phyloP scores from a whole-genome alignment of 2,113 vertebrate species.

The Gnathonemus echidnorhynchus region DNA sequence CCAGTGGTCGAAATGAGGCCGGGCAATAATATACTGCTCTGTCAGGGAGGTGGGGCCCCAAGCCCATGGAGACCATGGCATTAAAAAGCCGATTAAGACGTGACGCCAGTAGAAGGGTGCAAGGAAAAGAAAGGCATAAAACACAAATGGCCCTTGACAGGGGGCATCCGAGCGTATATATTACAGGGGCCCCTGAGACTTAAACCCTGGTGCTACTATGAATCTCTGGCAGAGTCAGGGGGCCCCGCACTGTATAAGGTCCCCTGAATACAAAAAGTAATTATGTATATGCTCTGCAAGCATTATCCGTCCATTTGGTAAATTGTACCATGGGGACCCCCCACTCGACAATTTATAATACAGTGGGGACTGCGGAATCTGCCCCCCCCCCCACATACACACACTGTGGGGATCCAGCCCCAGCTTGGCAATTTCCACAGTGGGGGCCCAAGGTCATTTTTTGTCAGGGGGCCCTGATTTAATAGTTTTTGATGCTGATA shows the following conservation, averaged over 20 bases:
- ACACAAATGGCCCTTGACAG: neutral
- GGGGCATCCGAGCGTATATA: neutral
- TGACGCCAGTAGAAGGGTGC: neutral
- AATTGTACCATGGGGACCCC: neutral
- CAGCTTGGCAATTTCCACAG: neutral
- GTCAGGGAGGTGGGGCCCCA: neutral
- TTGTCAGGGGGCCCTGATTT: neutral
- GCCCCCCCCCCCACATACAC: too few species aligned
- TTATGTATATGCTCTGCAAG: neutral
- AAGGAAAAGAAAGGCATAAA: neutral
- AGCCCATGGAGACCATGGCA: neutral
- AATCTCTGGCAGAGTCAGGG: neutral
- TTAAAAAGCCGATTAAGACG: neutral
- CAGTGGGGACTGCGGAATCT: neutral
- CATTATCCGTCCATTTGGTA: neutral
- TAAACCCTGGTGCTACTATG: neutral
- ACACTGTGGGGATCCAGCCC: neutral
- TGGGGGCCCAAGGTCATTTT: neutral
- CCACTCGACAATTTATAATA: neutral
- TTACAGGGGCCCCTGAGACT: neutral
- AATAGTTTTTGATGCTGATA: neutral
- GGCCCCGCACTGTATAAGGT: neutral
- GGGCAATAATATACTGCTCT: neutral
- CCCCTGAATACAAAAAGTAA: neutral
- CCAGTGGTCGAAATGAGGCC: neutral